phyloP scores from a whole-genome alignment of 2,797 vertebrate species.

The Acomys russatus region DNA sequence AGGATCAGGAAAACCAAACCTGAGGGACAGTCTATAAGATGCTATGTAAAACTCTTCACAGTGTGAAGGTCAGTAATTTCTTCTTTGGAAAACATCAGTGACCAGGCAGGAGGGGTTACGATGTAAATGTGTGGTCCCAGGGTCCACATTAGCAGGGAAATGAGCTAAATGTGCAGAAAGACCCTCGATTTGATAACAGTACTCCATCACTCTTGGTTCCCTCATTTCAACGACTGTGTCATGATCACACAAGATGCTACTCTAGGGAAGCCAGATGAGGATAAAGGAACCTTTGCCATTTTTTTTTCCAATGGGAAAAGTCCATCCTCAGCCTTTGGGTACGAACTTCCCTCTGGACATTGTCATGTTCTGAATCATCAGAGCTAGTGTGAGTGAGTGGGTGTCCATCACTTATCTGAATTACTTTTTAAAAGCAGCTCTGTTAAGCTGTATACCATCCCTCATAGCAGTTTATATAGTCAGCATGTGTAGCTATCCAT shows the following conservation, averaged over 20 bases:
- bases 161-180: neutral
- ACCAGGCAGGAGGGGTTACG: neutral
- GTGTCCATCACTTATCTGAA: conserved; percentile 15
- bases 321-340: neutral
- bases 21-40: neutral
- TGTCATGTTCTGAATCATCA: conserved; percentile 8
- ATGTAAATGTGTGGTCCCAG: neutral
- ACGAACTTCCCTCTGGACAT: conserved; percentile 38
- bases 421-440: neutral
- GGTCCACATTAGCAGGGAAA: neutral
- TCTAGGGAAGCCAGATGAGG: neutral
- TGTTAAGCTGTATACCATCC: neutral
- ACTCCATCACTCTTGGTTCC: neutral
- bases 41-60: neutral
- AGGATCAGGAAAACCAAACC: conserved; percentile 38
- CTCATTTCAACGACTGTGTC: neutral
- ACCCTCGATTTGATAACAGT: conserved; percentile 1
- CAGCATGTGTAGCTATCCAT: neutral
- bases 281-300: neutral
- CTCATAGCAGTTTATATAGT: neutral
- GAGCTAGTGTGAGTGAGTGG: neutral
- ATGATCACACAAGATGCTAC: neutral
- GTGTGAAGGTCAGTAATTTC: neutral
- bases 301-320: neutral
- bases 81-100: neutral